Percentiles rank a stretch among this genome's conserved stretches.
Conservation (phyloP, 2,113 vertebrate species). For the Aptenodytes forsteri region DNA sequence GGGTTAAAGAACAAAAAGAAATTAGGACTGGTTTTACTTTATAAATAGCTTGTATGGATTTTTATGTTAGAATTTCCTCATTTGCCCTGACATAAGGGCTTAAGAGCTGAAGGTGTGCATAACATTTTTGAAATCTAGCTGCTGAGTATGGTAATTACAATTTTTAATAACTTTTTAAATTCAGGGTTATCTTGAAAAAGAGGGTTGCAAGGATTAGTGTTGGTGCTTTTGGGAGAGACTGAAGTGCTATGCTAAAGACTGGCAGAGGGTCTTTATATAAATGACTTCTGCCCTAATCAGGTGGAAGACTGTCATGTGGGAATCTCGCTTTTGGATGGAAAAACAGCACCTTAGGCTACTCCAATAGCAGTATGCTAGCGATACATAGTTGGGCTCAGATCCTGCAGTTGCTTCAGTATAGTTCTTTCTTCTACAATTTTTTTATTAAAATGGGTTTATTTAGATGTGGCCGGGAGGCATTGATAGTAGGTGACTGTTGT, state of each 20-base stretch:
- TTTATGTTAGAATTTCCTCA: background rate
- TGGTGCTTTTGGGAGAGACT: background rate
- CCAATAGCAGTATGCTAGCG: background rate
- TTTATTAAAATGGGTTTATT: background rate
- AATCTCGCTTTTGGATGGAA: background rate
- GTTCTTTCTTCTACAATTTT: background rate
- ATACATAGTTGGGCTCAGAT: rapidly evolving
- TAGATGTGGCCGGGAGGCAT: background rate
- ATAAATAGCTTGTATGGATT: background rate
- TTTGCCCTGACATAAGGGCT: background rate
- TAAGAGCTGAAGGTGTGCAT: background rate
- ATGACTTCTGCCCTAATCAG: background rate
- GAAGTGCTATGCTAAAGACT: background rate
- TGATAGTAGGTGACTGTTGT: background rate
- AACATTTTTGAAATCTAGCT: background rate
- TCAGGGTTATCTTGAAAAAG: background rate
- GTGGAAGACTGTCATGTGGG: rapidly evolving
- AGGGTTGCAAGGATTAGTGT: background rate
- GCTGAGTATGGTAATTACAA: background rate
- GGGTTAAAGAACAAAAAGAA: background rate
- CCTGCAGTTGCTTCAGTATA: background rate
- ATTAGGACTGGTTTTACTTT: background rate
- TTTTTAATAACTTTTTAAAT: background rate
- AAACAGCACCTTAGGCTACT: background rate
- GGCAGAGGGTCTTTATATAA: background rate